A percentile compares a stretch with the other conserved stretches of the same genome.
phyloP scores from a whole-genome alignment of 2,888 invertebrate genomes.

The Drosophila mayaguana region DNA sequence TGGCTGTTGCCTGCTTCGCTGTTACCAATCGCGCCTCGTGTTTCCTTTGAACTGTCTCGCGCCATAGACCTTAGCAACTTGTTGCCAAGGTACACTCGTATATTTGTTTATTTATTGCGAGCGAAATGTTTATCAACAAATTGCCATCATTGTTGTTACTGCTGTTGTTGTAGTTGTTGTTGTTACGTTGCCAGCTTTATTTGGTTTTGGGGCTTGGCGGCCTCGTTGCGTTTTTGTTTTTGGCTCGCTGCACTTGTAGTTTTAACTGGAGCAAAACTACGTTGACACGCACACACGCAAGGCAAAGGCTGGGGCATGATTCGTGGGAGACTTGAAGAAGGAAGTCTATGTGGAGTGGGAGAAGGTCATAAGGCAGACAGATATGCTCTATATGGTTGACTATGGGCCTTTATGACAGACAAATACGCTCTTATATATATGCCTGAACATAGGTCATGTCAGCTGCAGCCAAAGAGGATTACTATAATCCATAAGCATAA shows the following conservation, averaged over 20 bases:
- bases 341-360: neutral
- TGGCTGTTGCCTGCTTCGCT: constrained; percentile 22
- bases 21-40: constrained; percentile 34
- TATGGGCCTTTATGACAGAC: neutral
- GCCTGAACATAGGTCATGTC: neutral
- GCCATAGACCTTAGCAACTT: constrained; percentile 62
- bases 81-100: constrained; percentile 57
- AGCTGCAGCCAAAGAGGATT: neutral
- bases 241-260: constrained; percentile 45
- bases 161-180: constrained; percentile 66
- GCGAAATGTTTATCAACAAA: constrained; percentile 84
- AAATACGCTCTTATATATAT: neutral
- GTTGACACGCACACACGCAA: constrained; percentile 64
- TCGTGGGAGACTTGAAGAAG: constrained; percentile 24
- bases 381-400: neutral
- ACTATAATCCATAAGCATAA: neutral
- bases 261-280: constrained; percentile 62
- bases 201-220: constrained; percentile 25
- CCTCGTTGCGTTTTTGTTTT: constrained; percentile 15
- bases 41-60: constrained; percentile 55
- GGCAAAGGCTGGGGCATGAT: constrained; percentile 8
- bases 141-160: constrained; percentile 82
- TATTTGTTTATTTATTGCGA: constrained; percentile 83
- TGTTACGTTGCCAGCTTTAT: constrained; percentile 60
- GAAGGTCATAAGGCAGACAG: neutral